phyloP scores from a whole-genome alignment of 2,113 vertebrate species.

The Columba janthina region DNA sequence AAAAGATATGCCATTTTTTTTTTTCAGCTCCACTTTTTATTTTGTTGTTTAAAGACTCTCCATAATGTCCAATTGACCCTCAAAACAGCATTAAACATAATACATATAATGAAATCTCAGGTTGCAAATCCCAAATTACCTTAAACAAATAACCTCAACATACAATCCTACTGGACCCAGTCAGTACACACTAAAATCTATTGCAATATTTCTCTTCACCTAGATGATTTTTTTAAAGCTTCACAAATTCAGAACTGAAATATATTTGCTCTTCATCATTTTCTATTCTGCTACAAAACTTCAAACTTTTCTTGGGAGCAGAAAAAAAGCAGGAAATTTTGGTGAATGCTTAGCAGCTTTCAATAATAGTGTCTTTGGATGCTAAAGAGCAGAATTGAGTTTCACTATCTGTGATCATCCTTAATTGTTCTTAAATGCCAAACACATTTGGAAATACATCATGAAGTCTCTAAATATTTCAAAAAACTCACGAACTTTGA shows the following conservation, averaged over 20 bases:
- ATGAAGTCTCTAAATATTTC: not conserved
- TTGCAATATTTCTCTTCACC: not conserved
- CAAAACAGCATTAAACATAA: not conserved
- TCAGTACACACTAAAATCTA: not conserved
- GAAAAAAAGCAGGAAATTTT: not conserved
- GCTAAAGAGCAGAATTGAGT: not conserved
- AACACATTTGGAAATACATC: not conserved
- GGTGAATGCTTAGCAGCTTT: not conserved
- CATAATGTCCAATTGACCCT: not conserved
- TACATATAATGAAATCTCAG: not conserved
- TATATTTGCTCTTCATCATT: not conserved
- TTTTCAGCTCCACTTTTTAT: not conserved
- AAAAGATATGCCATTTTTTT: not conserved
- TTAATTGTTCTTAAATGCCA: not conserved
- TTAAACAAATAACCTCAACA: not conserved
- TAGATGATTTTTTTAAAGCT: not conserved
- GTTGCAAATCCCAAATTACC: not conserved
- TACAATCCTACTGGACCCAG: not conserved
- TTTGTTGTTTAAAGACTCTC: not conserved
- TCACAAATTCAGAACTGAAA: not conserved
- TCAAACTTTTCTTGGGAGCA: not conserved
- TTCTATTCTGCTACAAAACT: not conserved
- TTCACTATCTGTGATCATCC: not conserved
- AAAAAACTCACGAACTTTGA: not conserved
- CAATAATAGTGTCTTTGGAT: not conserved